These are phyloP conservation scores for Tenebrosternarchus preto DNA, from an alignment of 2,113 vertebrate genomes.

Conservation along the genomic window DNA sequence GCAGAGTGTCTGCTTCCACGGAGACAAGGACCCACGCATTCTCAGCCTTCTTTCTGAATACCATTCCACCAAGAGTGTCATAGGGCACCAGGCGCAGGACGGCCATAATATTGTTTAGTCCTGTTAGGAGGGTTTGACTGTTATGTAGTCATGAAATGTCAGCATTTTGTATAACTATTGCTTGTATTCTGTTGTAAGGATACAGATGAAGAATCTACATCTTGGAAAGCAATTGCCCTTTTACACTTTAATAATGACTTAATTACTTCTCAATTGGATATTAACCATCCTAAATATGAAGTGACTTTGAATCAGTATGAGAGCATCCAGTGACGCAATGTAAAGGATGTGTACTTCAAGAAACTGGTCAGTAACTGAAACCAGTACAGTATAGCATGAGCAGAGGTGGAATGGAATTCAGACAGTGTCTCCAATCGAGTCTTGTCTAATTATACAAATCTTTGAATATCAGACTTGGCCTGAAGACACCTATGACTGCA, in stretches of 20 bases:
- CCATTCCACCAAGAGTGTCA: not conserved
- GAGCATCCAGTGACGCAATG: not conserved
- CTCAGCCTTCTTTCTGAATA: not conserved
- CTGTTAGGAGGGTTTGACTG: not conserved
- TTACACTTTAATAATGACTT: not conserved
- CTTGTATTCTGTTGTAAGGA: conserved; percentile 23
- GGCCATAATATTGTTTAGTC: not conserved
- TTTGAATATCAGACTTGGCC: not conserved
- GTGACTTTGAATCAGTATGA: not conserved
- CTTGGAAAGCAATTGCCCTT: not conserved
- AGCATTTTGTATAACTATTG: not conserved
- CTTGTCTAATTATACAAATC: not conserved
- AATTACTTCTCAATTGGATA: not conserved
- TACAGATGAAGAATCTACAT: conserved; percentile 5
- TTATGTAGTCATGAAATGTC: not conserved
- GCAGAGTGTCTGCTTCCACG: not conserved
- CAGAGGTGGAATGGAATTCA: not conserved
- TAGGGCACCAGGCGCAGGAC: not conserved
- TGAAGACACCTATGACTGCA: not conserved
- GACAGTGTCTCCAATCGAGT: not conserved
- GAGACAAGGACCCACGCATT: not conserved
- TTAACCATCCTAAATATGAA: not conserved
- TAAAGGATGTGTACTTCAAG: no score
- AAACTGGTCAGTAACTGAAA: no score
- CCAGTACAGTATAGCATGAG: no score